Base-by-base conservation (phyloP, 1,140 invertebrate genomes). In the Bombyx mori region DNA sequence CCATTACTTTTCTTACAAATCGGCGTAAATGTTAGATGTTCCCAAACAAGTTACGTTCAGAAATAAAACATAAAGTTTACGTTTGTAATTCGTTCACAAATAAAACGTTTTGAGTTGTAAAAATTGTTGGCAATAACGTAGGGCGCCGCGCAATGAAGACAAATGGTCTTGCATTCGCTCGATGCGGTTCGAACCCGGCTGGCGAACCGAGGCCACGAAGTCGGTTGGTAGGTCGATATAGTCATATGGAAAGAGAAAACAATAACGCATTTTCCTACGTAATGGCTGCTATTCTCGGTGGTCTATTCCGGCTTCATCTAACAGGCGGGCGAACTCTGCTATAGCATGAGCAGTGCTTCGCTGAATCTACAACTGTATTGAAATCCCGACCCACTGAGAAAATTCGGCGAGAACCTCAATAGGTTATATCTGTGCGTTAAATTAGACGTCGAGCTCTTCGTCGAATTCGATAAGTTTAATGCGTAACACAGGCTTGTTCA, bases 141-240 rank as follows among this genome's bases (percentile, higher is more conserved):
- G 43, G 44, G 43, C 48, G 52, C 48, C 44, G 56, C 53, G 57
- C 60, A 63, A 71, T 62, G 62, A 71, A 71, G 66, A 71, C 62
- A 67, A 69, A 67, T 65, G 55, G 53, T 54, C 53, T 43, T 54
- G 53, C 53, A 54, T 44, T 54, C 53, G 43, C 7, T 42, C 18
- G 53, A 54, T 54, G 53, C 53, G 53, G 53, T 54, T 54, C 53
- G 44, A 54, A 42, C 43, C 43, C 42, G 44, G 45, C 12, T 54
- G 53, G 9, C 53, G 43, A 22, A 44, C 10, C 43, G 12, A 12
- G 42, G 44, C 44, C n/a, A 46, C 12, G 42, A 54, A 45, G 43
- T 22, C 50, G 10, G 8, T n/a, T 35, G 42, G 26, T 35, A 26
- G 7, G 42, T 35, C 22, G 6, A 51, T 10, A 42, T 35, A 51